These are phyloP conservation scores for Watsonalla cultraria DNA, from an alignment of 2,888 invertebrate species.

Conservation along the genomic window DNA sequence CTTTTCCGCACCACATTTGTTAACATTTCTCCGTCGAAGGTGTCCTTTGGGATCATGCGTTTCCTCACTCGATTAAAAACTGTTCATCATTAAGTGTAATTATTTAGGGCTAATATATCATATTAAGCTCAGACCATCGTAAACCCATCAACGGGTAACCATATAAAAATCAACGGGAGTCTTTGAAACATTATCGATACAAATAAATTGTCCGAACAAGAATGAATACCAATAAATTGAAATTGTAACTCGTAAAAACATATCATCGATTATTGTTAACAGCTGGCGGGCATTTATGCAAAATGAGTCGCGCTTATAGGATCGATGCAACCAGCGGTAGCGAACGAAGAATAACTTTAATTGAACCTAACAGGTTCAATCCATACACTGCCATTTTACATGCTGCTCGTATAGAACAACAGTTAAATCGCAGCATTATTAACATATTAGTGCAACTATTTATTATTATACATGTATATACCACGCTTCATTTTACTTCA, in stretches of 20 bases:
- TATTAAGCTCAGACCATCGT: conserved; percentile 37
- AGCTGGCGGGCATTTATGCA: conserved; percentile 75
- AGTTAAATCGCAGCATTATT: background rate
- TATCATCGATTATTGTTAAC: conserved; percentile 76
- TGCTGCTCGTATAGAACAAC: background rate
- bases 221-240: conserved; percentile 74
- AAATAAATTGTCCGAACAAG: conserved; percentile 69
- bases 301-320: conserved; percentile 60
- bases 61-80: conserved; percentile 25
- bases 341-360: conserved; percentile 54
- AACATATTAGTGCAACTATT: background rate
- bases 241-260: conserved; percentile 72
- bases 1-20: conserved; percentile 28
- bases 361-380: conserved; percentile 45
- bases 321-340: conserved; percentile 67
- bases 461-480: too few species aligned
- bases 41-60: conserved; percentile 13
- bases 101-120: conserved; percentile 40
- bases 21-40: conserved; percentile 21
- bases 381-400: conserved; percentile 15
- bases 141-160: conserved; percentile 47
- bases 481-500: background rate
- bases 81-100: conserved; percentile 43
- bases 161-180: conserved; percentile 67
- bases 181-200: conserved; percentile 65